Evolutionary conservation across 2,113 vertebrate species (phyloP).

Genomic region (Etheostoma cragini): DNA sequence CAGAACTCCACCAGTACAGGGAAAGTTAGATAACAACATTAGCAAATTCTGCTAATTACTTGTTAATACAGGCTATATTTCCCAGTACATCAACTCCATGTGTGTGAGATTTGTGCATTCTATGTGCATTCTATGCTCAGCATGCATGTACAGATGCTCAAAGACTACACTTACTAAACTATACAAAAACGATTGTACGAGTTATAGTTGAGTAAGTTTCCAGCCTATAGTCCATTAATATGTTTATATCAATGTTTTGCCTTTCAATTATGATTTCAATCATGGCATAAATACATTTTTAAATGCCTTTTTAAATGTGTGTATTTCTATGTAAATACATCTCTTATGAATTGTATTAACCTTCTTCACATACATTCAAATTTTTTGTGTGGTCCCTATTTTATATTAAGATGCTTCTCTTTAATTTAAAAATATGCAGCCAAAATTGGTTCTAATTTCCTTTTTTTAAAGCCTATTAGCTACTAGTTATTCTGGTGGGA

Average conservation of each 20-base stretch:
- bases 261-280: background rate
- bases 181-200: too few species aligned
- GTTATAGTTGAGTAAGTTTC: too few species aligned
- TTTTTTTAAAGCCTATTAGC: background rate
- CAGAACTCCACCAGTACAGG: slow-evolving; percentile 29
- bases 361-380: background rate
- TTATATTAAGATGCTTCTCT: background rate
- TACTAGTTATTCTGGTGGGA: background rate
- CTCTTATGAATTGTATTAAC: background rate
- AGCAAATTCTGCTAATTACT: slow-evolving; percentile 75
- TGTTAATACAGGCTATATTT: slow-evolving; percentile 46
- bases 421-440: background rate
- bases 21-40: slow-evolving; percentile 51
- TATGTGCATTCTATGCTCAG: slow-evolving; percentile 35
- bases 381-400: background rate
- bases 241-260: background rate
- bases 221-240: background rate
- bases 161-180: background rate
- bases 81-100: slow-evolving; percentile 34
- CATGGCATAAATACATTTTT: background rate
- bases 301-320: background rate
- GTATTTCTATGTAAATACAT: too few species aligned
- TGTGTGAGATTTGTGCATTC: slow-evolving; percentile 21
- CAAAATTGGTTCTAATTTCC: background rate
- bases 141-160: slow-evolving; percentile 13